Percentiles rank a stretch among this genome's conserved stretches.
Conservation (phyloP, 1,140 invertebrate species). For the Aphaenogaster floridana region DNA sequence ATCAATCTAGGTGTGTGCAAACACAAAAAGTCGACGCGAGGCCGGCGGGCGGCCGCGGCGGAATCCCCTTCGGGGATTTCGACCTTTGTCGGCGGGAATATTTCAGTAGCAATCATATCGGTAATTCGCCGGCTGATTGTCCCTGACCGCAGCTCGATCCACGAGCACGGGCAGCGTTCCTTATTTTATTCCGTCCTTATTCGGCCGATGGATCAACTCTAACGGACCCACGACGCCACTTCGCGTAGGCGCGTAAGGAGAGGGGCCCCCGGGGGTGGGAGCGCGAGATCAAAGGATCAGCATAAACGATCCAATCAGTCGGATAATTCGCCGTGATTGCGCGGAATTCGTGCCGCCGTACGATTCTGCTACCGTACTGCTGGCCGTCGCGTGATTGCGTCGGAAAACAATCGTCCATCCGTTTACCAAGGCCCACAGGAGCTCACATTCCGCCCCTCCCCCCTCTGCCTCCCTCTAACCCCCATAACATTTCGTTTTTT, state of each 20-base stretch:
- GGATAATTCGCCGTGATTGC: conserved; percentile 86
- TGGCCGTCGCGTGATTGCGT: conserved; percentile 63
- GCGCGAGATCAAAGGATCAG: conserved; percentile 85
- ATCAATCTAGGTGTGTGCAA: conserved; percentile 35
- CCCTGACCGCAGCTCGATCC: conserved; percentile 85
- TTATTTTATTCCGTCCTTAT: conserved; percentile 86
- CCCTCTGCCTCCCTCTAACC: background rate
- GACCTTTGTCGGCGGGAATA: conserved; percentile 85
- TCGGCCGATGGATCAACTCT: conserved; percentile 85
- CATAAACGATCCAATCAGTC: conserved; percentile 87
- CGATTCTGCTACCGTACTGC: conserved; percentile 73
- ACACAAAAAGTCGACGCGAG: conserved; percentile 24
- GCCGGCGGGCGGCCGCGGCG: conserved; percentile 8
- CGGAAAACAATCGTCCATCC: conserved; percentile 69
- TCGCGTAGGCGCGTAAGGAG: conserved; percentile 29
- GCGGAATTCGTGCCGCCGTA: conserved; percentile 70
- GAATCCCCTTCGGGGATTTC: conserved; percentile 37
- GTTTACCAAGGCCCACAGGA: conserved; percentile 32
- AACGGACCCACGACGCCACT: conserved; percentile 73
- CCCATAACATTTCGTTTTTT: background rate
- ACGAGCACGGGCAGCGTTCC: conserved; percentile 78
- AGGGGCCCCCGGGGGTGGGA: conserved; percentile 49
- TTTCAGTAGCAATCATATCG: conserved; percentile 87
- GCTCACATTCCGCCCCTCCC: background rate
- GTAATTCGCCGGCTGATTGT: conserved; percentile 86